Conservation (phyloP, 2,113 vertebrate genomes). For the Perca fluviatilis region DNA sequence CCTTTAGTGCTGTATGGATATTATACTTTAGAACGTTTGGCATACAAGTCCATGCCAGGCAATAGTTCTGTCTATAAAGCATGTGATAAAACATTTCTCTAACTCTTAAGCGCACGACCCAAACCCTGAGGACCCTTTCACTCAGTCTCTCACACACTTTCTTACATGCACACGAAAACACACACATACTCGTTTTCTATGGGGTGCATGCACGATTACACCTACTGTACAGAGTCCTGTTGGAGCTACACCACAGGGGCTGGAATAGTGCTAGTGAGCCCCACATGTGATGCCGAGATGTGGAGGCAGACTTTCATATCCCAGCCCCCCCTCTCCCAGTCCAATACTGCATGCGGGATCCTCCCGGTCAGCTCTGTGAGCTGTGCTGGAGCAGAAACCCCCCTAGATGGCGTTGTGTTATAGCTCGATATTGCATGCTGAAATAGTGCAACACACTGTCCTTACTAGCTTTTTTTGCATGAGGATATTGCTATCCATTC, state of each 20-base stretch:
- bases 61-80: constrained; percentile 59
- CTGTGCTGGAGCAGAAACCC: constrained; percentile 64
- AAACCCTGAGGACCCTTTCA: constrained; percentile 24
- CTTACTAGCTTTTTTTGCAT: constrained; percentile 85
- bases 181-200: constrained; percentile 52
- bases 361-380: constrained; percentile 77
- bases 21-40: constrained; percentile 38
- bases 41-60: constrained; percentile 47
- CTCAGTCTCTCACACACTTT: constrained; percentile 38
- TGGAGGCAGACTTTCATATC: constrained; percentile 61
- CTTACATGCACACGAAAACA: constrained; percentile 25
- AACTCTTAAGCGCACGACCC: constrained; percentile 45
- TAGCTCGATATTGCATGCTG: constrained; percentile 88
- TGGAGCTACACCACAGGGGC: constrained; percentile 66
- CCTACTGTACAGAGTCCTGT: constrained; percentile 76
- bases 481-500: constrained; percentile 77
- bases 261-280: constrained; percentile 59
- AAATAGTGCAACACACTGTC: constrained; percentile 83
- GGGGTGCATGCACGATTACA: constrained; percentile 78
- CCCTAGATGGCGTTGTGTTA: constrained; percentile 82
- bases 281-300: constrained; percentile 47
- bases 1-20: constrained; percentile 22
- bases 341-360: constrained; percentile 84
- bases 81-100: constrained; percentile 59
- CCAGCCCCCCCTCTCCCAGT: constrained; percentile 49